Evolutionary conservation across 2,888 invertebrate species (phyloP).

Genomic region (Rotaria magnacalcarata): DNA sequence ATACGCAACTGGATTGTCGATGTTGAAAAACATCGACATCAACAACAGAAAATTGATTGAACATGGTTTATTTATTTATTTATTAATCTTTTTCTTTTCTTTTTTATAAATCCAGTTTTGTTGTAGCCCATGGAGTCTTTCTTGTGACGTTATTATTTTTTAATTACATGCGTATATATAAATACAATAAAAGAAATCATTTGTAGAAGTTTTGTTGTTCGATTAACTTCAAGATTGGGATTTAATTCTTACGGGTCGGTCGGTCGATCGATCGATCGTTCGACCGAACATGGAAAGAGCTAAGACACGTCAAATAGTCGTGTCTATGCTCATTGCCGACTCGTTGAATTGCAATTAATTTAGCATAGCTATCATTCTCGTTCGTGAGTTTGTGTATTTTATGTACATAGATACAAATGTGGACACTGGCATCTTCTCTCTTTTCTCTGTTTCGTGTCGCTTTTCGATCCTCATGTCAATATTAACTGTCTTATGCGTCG

Average conservation of each 20-base stretch:
- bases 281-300: not conserved
- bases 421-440: not conserved
- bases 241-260: not conserved
- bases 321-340: not conserved
- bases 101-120: not conserved
- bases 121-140: not conserved
- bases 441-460: not conserved
- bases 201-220: not conserved
- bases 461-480: slow-evolving; percentile 2
- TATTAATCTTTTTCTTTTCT: not conserved
- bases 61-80: not conserved
- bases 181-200: not conserved
- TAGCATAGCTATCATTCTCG: not conserved
- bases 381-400: slow-evolving; percentile 7
- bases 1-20: slow-evolving; percentile 53
- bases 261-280: not conserved
- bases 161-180: not conserved
- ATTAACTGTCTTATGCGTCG: not conserved
- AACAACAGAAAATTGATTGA: not conserved
- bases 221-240: not conserved
- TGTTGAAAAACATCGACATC: slow-evolving; percentile 47
- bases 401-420: not conserved
- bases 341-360: slow-evolving; percentile 8
- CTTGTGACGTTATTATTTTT: not conserved
- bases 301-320: slow-evolving; percentile 31